Evolutionary conservation across 2,797 vertebrate genomes (phyloP).

Genomic region (Telmatherina bonti): DNA sequence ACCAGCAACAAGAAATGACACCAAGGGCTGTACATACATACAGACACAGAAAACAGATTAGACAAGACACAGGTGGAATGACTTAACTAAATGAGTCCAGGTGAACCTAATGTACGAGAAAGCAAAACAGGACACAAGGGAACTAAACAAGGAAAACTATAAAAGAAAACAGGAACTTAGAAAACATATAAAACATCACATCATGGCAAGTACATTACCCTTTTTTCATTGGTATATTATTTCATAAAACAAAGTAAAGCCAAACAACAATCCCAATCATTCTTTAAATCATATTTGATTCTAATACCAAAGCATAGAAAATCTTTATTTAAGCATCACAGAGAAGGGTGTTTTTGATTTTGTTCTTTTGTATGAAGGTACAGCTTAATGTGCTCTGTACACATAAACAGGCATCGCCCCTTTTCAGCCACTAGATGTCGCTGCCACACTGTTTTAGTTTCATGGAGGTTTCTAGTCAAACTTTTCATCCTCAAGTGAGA

Average conservation of each 20-base stretch:
- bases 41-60: no score
- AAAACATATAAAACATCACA: no score
- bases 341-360: not conserved
- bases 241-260: not conserved
- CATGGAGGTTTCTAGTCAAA: not conserved
- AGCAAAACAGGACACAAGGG: no score
- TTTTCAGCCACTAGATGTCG: conserved; percentile 77
- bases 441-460: conserved; percentile 49
- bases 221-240: not conserved
- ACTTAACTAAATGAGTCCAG: no score
- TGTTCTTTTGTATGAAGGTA: not conserved
- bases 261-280: not conserved
- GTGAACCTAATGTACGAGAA: no score
- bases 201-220: no score
- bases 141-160: no score
- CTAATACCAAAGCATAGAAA: not conserved
- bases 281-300: not conserved
- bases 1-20: no score
- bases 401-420: not conserved
- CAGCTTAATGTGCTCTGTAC: not conserved
- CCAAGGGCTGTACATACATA: no score
- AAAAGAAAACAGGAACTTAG: no score
- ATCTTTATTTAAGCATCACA: not conserved
- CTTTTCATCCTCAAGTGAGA: conserved; percentile 16
- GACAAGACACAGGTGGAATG: no score